Conservation (phyloP, 2,113 vertebrate genomes). For the Neotragus pygmaeus region DNA sequence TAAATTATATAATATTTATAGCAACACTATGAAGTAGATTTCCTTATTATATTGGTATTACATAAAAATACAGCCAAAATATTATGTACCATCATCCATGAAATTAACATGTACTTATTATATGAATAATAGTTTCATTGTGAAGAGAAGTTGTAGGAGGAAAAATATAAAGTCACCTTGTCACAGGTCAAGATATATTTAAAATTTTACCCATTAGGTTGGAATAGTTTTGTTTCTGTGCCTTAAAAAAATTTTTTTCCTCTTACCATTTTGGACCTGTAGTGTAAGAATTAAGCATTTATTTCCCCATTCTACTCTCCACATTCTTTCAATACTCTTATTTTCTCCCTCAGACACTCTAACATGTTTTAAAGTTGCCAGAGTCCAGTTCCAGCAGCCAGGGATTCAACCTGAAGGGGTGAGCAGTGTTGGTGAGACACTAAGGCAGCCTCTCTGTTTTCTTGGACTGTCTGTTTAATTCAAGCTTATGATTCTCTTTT, state of each 20-base stretch:
- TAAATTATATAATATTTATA: not conserved
- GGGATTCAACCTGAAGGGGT: too few species aligned
- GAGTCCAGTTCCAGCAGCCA: too few species aligned
- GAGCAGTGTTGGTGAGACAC: too few species aligned
- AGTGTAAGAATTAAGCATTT: not conserved
- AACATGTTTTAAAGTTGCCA: not conserved
- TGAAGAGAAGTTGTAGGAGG: not conserved
- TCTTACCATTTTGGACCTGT: not conserved
- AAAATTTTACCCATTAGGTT: not conserved
- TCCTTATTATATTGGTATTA: not conserved
- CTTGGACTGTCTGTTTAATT: too few species aligned
- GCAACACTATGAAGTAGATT: not conserved
- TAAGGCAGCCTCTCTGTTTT: too few species aligned
- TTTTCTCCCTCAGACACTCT: not conserved
- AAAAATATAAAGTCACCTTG: not conserved
- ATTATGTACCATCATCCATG: not conserved
- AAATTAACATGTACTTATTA: not conserved
- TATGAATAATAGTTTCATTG: not conserved
- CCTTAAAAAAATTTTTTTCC: not conserved
- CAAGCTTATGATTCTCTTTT: too few species aligned
- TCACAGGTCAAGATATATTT: not conserved
- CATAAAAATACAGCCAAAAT: not conserved
- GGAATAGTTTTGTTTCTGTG: not conserved
- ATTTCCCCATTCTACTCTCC: not conserved
- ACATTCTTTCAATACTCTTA: not conserved